Percentiles rank a stretch among this genome's conserved stretches.
Evolutionary conservation across 1,140 invertebrate species (phyloP).

Genomic region (Euura lappo): DNA sequence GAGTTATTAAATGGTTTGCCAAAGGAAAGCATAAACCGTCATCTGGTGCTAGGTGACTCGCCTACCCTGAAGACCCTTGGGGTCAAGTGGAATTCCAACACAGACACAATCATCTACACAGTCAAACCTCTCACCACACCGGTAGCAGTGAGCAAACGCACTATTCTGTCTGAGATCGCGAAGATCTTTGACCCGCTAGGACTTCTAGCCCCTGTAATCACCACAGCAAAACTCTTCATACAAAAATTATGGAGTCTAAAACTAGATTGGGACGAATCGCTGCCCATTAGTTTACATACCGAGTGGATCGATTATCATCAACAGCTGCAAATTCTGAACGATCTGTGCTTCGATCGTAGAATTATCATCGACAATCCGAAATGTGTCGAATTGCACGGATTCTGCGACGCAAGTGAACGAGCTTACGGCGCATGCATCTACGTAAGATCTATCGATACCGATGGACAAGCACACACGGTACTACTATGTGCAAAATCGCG

Average conservation of each 20-base stretch:
- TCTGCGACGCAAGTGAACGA: constrained; percentile 36
- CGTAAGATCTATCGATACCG: too few relatives aligned
- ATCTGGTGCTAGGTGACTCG: background rate
- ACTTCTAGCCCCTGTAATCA: constrained; percentile 27
- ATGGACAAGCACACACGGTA: too few relatives aligned
- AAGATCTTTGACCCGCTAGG: too few relatives aligned
- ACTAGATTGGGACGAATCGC: too few relatives aligned
- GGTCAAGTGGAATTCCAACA: constrained; percentile 8
- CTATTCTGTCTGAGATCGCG: too few relatives aligned
- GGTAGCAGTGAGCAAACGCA: background rate
- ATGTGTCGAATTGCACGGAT: constrained; percentile 48
- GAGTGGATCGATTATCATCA: too few relatives aligned
- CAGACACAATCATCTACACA: constrained; percentile 8
- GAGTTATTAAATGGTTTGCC: constrained; percentile 13
- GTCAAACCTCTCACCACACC: constrained; percentile 4
- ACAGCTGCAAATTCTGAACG: constrained; percentile 32
- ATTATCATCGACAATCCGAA: constrained; percentile 27
- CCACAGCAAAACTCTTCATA: too few relatives aligned
- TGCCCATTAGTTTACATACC: too few relatives aligned
- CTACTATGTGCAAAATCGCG: too few relatives aligned
- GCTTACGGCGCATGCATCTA: too few relatives aligned
- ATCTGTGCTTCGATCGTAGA: constrained; percentile 23
- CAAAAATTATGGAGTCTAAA: too few relatives aligned
- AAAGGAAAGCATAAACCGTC: constrained; percentile 5
- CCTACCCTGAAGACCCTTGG: constrained; percentile 19